These are phyloP conservation scores for Enteromius thamalakanensis DNA, from an alignment of 2,797 vertebrate species.

Conservation along the genomic window DNA sequence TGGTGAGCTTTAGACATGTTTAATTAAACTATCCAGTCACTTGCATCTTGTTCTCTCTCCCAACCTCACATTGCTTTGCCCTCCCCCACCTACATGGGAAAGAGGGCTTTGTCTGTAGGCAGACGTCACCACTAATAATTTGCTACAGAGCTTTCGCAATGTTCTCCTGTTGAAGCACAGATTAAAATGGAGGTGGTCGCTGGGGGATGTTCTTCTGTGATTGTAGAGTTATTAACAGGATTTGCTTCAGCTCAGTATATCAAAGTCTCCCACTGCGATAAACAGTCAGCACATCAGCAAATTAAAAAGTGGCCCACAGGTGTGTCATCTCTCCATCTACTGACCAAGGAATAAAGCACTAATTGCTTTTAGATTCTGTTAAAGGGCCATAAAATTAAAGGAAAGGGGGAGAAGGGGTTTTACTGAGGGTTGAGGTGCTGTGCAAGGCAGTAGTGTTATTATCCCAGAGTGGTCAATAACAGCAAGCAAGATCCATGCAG, in stretches of 20 bases:
- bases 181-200: conserved; percentile 81
- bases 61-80: conserved; percentile 39
- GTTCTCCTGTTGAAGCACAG: conserved; percentile 77
- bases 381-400: conserved; percentile 83
- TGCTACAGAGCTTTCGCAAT: conserved; percentile 67
- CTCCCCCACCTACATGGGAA: conserved; percentile 62
- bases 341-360: conserved; percentile 77
- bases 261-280: conserved; percentile 76
- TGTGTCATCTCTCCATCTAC: conserved; percentile 75
- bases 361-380: conserved; percentile 86
- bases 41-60: conserved; percentile 35
- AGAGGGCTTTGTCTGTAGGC: conserved; percentile 70
- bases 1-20: conserved; percentile 77
- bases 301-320: conserved; percentile 86
- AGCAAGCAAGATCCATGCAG: conserved; percentile 1
- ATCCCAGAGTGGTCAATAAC: conserved; percentile 69
- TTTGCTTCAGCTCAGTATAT: conserved; percentile 85
- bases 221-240: conserved; percentile 83
- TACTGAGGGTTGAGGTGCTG: conserved; percentile 69
- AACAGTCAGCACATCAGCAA: conserved; percentile 85
- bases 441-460: conserved; percentile 71
- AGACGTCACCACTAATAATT: conserved; percentile 80
- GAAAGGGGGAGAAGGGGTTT: conserved; percentile 69
- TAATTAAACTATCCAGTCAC: conserved; percentile 76
- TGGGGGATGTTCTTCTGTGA: conserved; percentile 65